phyloP scores from a whole-genome alignment of 1,140 invertebrate genomes.

The Coelopa frigida region DNA sequence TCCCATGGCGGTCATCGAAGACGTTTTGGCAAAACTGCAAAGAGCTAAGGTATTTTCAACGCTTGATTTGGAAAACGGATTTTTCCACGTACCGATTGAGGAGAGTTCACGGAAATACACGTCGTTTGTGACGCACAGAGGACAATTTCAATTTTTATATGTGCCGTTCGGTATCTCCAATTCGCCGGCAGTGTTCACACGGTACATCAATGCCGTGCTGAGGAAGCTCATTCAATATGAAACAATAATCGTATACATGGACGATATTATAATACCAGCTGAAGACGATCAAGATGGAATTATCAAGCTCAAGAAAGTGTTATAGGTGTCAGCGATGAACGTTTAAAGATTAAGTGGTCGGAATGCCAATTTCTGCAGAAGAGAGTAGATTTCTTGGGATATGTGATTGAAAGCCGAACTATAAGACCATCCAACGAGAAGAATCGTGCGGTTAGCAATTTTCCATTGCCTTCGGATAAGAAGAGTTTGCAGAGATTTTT shows the following conservation, averaged over 20 bases:
- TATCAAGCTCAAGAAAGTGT: background rate
- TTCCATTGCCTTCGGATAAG: background rate
- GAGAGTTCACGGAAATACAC: conserved; percentile 4
- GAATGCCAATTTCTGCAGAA: background rate
- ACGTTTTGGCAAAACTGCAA: conserved; percentile 14
- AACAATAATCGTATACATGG: conserved; percentile 1
- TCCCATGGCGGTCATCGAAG: conserved; percentile 21
- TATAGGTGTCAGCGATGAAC: background rate
- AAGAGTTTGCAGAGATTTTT: background rate
- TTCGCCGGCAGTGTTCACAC: background rate
- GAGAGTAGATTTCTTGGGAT: background rate
- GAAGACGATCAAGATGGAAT: background rate
- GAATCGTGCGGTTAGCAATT: background rate
- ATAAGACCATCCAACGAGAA: background rate
- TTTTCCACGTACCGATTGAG: conserved; percentile 7
- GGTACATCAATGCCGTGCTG: background rate
- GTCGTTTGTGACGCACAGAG: conserved; percentile 6
- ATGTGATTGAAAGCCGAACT: background rate
- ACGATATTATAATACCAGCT: conserved; percentile 1
- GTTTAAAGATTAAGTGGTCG: background rate
- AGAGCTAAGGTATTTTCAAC: conserved; percentile 5
- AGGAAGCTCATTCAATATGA: background rate
- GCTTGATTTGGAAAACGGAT: conserved; percentile 7
- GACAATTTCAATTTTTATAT: conserved; percentile 16
- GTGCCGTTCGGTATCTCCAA: conserved; percentile 44